Conservation (phyloP, 2,113 vertebrate genomes). For the Hippocampus barbouri region DNA sequence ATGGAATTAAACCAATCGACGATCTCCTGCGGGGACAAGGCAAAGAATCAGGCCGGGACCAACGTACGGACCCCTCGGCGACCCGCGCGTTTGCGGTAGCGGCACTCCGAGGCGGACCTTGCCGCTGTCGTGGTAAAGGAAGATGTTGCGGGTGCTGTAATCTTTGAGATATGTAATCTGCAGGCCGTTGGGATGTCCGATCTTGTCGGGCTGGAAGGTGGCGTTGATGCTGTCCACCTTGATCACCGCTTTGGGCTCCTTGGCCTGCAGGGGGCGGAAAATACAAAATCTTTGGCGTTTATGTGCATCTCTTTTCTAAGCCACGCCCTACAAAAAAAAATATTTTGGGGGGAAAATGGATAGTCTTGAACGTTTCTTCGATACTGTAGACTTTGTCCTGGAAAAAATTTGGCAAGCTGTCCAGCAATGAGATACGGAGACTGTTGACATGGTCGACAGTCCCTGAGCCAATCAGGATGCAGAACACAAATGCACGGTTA, state of each 20-base stretch:
- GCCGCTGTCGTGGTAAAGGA: slow-evolving; percentile 82
- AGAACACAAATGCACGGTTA: no score
- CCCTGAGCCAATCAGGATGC: no score
- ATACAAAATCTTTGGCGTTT: background rate
- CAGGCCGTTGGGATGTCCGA: slow-evolving; percentile 80
- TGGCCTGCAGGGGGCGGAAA: slow-evolving; percentile 69
- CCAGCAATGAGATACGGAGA: no score
- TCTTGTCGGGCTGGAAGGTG: slow-evolving; percentile 86
- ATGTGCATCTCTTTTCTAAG: no score
- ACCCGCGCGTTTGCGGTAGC: background rate
- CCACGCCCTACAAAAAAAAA: no score
- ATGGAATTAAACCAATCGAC: slow-evolving; percentile 97
- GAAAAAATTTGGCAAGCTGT: no score
- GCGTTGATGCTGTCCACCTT: slow-evolving; percentile 88
- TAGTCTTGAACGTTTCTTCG: no score
- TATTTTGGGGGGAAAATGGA: no score
- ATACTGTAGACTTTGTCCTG: no score
- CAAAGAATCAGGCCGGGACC: background rate
- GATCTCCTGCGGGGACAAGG: slow-evolving; percentile 76
- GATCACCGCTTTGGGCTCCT: slow-evolving; percentile 83
- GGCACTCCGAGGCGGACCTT: slow-evolving; percentile 66
- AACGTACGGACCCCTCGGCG: background rate
- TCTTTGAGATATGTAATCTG: slow-evolving; percentile 91
- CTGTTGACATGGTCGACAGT: no score
- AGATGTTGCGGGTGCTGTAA: slow-evolving; percentile 88